These are phyloP conservation scores for Trichogramma evanescens DNA, from an alignment of 2,888 invertebrate genomes.

Conservation along the genomic window DNA sequence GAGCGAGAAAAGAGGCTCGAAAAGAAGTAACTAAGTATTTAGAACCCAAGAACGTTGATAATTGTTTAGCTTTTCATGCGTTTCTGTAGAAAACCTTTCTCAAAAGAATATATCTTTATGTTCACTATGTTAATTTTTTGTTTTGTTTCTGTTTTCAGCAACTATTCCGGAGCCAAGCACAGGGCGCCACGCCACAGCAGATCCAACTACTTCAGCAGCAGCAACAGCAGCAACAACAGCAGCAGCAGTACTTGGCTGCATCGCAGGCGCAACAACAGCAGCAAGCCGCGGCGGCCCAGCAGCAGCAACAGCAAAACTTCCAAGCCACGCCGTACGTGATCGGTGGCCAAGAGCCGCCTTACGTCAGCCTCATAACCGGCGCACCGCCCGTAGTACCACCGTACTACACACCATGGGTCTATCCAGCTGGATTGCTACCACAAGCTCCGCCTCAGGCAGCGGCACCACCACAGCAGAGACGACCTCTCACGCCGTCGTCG, in stretches of 20 bases:
- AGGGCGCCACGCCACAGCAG: conserved; percentile 55
- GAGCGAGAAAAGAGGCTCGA: no score
- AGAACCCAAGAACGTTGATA: no score
- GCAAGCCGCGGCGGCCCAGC: conserved; percentile 65
- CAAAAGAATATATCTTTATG: no score
- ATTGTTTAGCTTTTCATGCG: no score
- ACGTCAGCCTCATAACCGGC: conserved; percentile 73
- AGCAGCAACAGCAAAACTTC: conserved; percentile 67
- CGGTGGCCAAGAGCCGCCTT: conserved; percentile 76
- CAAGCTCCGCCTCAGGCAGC: conserved; percentile 56
- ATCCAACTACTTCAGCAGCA: conserved; percentile 59
- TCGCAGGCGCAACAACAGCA: conserved; percentile 69
- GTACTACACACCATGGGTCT: conserved; percentile 93
- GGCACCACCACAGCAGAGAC: conserved; percentile 52
- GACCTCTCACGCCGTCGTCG: conserved; percentile 71
- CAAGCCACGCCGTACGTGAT: conserved; percentile 81
- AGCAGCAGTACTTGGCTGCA: conserved; percentile 54
- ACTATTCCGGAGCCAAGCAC: conserved; percentile 81
- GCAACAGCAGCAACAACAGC: conserved; percentile 62
- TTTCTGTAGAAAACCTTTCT: no score
- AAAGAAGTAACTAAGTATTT: no score
- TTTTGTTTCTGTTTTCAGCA: conserved; percentile 57
- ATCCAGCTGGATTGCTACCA: conserved; percentile 72
- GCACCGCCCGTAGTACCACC: conserved; percentile 67
- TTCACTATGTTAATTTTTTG: neutral